Percentiles rank a stretch among this genome's conserved stretches.
These are phyloP conservation scores for Nymphalis io DNA, from an alignment of 1,140 invertebrate species.

Conservation along the genomic window DNA sequence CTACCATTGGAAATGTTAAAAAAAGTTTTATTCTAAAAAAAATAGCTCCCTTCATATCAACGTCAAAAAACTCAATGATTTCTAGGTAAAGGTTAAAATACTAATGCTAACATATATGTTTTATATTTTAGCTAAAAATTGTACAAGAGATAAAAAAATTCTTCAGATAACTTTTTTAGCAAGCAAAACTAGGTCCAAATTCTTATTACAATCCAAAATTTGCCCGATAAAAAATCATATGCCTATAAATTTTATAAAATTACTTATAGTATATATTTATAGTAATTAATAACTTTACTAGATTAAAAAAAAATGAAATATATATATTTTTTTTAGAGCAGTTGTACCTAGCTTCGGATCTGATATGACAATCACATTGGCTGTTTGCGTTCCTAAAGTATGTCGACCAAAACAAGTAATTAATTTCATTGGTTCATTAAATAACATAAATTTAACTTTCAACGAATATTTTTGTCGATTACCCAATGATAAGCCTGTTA, in stretches of 20 bases:
- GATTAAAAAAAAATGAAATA: too few relatives aligned
- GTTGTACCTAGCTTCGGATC: background rate
- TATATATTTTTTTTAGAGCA: background rate
- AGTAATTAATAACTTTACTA: too few relatives aligned
- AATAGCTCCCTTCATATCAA: conserved; percentile 8
- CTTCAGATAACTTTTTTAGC: too few relatives aligned
- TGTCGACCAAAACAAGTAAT: conserved; percentile 23
- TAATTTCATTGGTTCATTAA: conserved; percentile 1
- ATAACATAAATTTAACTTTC: background rate
- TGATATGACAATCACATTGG: conserved; percentile 9
- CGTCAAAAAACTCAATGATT: background rate
- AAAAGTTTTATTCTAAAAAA: background rate
- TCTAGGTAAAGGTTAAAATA: background rate
- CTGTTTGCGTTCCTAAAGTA: conserved; percentile 29
- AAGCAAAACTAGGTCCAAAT: too few relatives aligned
- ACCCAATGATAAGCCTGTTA: conserved; percentile 26
- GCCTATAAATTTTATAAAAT: too few relatives aligned
- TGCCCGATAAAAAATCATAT: too few relatives aligned
- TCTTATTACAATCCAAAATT: too few relatives aligned
- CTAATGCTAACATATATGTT: background rate
- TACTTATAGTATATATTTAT: too few relatives aligned
- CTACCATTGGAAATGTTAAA: background rate
- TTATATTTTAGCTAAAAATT: background rate
- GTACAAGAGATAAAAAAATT: too few relatives aligned
- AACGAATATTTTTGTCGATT: conserved; percentile 22